A percentile compares a stretch with the other conserved stretches of the same genome.
Conservation (phyloP, 2,113 vertebrate genomes). For the Passer domesticus region DNA sequence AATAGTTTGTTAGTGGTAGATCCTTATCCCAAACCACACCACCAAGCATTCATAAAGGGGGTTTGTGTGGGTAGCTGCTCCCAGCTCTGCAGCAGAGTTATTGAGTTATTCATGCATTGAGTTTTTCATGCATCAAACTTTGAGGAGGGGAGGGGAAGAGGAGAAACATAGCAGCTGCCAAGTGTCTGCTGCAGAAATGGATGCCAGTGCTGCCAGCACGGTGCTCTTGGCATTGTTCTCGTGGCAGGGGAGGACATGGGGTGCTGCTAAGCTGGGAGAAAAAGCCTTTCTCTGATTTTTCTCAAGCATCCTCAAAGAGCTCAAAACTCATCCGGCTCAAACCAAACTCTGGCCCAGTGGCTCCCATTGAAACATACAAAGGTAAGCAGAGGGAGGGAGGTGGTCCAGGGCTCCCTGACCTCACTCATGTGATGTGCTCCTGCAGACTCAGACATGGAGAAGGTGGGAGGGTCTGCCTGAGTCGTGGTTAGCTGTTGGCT, state of each 20-base stretch:
- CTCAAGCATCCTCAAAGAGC: conserved; percentile 82
- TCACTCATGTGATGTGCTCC: background rate
- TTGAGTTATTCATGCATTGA: background rate
- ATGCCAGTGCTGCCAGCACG: background rate
- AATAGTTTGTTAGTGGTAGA: background rate
- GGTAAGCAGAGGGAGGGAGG: conserved; percentile 74
- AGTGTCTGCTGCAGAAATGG: conserved; percentile 13
- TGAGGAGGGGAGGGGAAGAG: background rate
- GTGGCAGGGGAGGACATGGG: accelerated
- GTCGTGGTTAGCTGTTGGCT: background rate
- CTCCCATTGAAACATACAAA: conserved; percentile 82
- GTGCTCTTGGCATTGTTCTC: conserved; percentile 1
- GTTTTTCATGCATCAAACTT: background rate
- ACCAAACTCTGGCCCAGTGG: conserved; percentile 79
- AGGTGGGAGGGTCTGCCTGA: background rate
- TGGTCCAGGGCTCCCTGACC: background rate
- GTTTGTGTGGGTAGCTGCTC: background rate
- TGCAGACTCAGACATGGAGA: background rate
- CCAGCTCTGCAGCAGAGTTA: background rate
- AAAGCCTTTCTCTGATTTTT: conserved; percentile 61
- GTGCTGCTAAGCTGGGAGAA: background rate
- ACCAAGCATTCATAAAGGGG: accelerated
- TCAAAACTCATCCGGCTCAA: conserved; percentile 84
- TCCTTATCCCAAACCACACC: background rate
- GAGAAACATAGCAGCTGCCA: background rate